phyloP scores from a whole-genome alignment of 2,797 vertebrate species.

The Enteromius unitaeniatus region DNA sequence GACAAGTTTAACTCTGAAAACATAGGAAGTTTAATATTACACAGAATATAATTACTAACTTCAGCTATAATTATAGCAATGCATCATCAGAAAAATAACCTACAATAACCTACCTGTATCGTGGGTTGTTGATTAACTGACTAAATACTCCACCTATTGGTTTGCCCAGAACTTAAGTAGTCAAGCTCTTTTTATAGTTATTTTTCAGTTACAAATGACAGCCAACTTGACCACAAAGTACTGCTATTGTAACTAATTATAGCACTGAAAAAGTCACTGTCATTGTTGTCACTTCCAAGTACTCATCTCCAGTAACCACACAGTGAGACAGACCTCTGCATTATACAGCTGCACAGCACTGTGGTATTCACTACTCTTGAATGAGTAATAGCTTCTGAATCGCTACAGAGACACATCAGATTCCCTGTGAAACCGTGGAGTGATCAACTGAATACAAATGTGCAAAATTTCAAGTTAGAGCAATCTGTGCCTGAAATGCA shows the following conservation, averaged over 20 bases:
- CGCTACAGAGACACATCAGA: slow-evolving; percentile 2
- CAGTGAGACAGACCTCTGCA: slow-evolving; percentile 21
- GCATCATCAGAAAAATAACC: no score
- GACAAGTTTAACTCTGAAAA: no score
- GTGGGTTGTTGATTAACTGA: no score
- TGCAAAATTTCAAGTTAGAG: slow-evolving; percentile 25
- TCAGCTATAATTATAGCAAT: no score
- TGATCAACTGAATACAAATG: slow-evolving; percentile 28
- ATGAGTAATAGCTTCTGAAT: slow-evolving; percentile 20
- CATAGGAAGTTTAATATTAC: no score
- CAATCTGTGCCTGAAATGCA: slow-evolving; percentile 4
- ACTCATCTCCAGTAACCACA: slow-evolving; percentile 5
- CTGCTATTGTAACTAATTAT: background rate
- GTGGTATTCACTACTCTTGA: slow-evolving; percentile 17
- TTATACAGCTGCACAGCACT: slow-evolving; percentile 20
- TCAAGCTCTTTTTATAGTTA: background rate
- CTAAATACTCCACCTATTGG: no score
- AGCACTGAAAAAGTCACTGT: background rate
- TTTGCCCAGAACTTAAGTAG: no score
- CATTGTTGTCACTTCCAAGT: background rate
- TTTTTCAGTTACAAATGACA: background rate
- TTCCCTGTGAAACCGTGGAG: slow-evolving; percentile 16
- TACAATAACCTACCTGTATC: no score
- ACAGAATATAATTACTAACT: no score
- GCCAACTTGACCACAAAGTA: background rate